Evolutionary conservation across 1,140 invertebrate species (phyloP), one percentile per base, ranked within the genome.

Genomic region (Cydia fagiglandana): DNA sequence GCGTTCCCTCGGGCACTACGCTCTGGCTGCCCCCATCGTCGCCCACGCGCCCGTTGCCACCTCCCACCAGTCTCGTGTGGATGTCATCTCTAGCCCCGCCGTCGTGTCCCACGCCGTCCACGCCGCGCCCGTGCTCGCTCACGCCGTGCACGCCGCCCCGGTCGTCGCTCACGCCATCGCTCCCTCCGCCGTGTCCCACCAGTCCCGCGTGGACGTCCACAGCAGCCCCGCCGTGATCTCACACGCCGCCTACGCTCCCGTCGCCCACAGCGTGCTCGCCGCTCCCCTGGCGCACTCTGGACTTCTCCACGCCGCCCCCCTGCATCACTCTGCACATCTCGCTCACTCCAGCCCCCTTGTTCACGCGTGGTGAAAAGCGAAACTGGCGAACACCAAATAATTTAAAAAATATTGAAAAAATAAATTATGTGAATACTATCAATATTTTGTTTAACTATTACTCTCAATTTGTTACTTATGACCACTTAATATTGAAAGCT

Each of bases 41-140:
- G 84, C 83, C 73, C 83, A 81, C 20, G 86, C 85, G 4, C 81
- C 86, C 38, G 53, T 78, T 45, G 89, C 91, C 74, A 88, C 91
- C 6, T 89, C 90, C 20, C 90, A 93, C 79, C 89, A 91, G 73
- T 91, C 90, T 70, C 88, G 90, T 50, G 89, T 90, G 50, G 89
- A 92, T 77, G 84, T 92, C n/a, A 75, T 84, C 53, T 86, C 90
- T 73, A 88, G 84, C 81, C 91, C 89, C 47, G 85, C 91, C 68
- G 80, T 88, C 10, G 85, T 88, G 15, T 82, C 87, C 17, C 87
- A 87, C 83, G 83, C 84, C 74, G 79, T 86, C 38, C 66, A 70
- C 13, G 81, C 81, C 56, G 81, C 87, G 4, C 85, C 88, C 64
- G 81, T 87, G 45, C 5, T 91, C 75, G 80, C 85, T 20, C 84